Percentiles rank a stretch among this genome's conserved stretches.
Evolutionary conservation across 2,797 vertebrate species (phyloP).

Genomic region (Periparus ater): DNA sequence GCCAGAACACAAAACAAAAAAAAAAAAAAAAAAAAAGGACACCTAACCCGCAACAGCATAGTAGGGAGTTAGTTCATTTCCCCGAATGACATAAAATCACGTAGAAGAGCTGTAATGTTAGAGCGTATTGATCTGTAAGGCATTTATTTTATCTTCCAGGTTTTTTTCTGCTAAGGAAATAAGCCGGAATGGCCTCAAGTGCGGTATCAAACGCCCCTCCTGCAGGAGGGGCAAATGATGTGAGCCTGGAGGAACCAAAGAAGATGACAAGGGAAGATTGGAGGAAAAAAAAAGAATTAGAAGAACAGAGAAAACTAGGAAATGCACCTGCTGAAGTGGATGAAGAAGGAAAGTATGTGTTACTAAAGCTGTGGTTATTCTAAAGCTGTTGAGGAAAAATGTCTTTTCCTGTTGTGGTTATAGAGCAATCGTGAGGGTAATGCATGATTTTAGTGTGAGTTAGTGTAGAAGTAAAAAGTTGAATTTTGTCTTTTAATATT

Average conservation of each 20-base stretch:
- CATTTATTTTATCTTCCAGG: rapidly evolving
- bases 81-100: rapidly evolving
- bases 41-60: no score
- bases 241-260: constrained; percentile 94
- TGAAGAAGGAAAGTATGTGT: constrained; percentile 95
- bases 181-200: constrained; percentile 59
- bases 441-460: rapidly evolving
- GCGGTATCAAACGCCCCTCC: constrained; percentile 7
- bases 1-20: no score
- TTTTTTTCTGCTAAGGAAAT: neutral
- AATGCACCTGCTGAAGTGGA: constrained; percentile 98
- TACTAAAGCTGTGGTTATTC: neutral
- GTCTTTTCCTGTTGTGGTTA: no score
- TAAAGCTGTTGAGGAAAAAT: neutral
- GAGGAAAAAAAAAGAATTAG: constrained; percentile 98
- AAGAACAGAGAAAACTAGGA: constrained; percentile 96
- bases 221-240: constrained; percentile 76
- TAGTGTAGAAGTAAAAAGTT: neutral
- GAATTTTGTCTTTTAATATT: neutral
- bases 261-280: constrained; percentile 99
- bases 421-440: neutral
- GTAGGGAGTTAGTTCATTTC: rapidly evolving
- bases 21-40: no score
- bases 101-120: neutral
- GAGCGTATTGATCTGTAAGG: rapidly evolving